These are phyloP conservation scores for Ditylenchus weischeri DNA, from an alignment of 2,888 invertebrate species.

Conservation along the genomic window DNA sequence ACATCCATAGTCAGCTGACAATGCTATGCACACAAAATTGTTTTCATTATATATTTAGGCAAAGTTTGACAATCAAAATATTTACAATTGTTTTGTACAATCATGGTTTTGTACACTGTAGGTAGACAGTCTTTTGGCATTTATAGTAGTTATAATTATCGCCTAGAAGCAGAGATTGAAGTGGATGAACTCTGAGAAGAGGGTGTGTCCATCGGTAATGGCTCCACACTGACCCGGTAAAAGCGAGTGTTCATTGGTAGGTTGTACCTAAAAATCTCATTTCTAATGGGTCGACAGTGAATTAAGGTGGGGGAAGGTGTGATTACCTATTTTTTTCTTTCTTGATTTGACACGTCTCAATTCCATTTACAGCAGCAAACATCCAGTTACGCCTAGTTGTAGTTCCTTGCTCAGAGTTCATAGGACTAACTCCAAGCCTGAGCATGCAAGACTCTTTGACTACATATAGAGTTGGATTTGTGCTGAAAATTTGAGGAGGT, in stretches of 20 bases:
- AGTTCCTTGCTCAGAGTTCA: neutral
- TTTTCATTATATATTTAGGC: too few relatives aligned
- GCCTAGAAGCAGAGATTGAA: conserved; percentile 3
- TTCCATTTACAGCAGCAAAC: conserved; percentile 42
- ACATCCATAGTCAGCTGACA: too few relatives aligned
- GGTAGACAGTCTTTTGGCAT: neutral
- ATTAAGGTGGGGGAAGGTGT: neutral
- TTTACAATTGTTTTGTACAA: too few relatives aligned
- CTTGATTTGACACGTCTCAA: conserved; percentile 54
- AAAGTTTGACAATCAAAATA: too few relatives aligned
- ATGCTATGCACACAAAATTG: too few relatives aligned
- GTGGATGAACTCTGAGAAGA: conserved; percentile 8
- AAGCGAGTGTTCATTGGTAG: conserved; percentile 52
- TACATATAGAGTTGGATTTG: neutral
- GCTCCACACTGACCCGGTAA: conserved; percentile 48
- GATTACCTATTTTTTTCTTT: conserved; percentile 51
- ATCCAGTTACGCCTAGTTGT: conserved; percentile 44
- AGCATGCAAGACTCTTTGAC: conserved; percentile 3
- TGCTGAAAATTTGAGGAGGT: conserved; percentile 4
- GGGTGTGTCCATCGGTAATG: conserved; percentile 15
- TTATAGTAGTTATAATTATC: neutral
- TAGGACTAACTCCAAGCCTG: neutral
- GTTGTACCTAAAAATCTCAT: conserved; percentile 45
- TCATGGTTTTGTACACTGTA: neutral
- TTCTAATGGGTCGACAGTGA: neutral